phyloP scores from a whole-genome alignment of 2,797 vertebrate genomes.

The Cuculus canorus region DNA sequence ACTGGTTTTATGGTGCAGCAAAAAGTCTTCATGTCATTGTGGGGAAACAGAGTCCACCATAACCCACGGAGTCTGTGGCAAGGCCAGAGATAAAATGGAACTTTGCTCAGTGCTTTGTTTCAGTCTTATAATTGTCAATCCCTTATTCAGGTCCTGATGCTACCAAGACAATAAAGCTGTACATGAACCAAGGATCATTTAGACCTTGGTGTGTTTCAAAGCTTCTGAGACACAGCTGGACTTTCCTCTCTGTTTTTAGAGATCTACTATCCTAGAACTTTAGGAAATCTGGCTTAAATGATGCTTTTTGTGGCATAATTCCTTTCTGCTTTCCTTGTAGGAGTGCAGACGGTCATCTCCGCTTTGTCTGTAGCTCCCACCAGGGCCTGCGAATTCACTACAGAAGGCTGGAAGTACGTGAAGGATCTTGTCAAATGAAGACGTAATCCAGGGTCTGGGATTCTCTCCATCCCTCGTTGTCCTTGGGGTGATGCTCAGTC shows the following conservation, averaged over 20 bases:
- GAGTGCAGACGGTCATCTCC: constrained; percentile 84
- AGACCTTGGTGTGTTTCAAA: background rate
- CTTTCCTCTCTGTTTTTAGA: background rate
- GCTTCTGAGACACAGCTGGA: background rate
- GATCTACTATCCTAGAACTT: background rate
- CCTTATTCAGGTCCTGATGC: background rate
- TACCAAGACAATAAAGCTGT: background rate
- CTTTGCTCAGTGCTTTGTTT: background rate
- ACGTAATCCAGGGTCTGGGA: rapidly evolving
- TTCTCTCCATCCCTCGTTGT: background rate
- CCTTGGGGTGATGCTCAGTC: background rate
- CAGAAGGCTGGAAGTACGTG: constrained; percentile 85
- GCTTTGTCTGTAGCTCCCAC: constrained; percentile 87
- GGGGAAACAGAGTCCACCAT: background rate
- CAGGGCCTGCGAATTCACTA: constrained; percentile 82
- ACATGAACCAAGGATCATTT: background rate
- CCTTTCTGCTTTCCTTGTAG: constrained; percentile 73
- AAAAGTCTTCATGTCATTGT: background rate
- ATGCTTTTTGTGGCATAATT: background rate
- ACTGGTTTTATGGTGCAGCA: background rate
- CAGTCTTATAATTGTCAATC: background rate
- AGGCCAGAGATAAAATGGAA: background rate
- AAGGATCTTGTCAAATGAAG: constrained; percentile 87
- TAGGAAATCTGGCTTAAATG: background rate
- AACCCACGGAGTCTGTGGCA: background rate